These are phyloP conservation scores for Dolichopus griseipennis DNA, from an alignment of 2,888 invertebrate species.

Conservation along the genomic window DNA sequence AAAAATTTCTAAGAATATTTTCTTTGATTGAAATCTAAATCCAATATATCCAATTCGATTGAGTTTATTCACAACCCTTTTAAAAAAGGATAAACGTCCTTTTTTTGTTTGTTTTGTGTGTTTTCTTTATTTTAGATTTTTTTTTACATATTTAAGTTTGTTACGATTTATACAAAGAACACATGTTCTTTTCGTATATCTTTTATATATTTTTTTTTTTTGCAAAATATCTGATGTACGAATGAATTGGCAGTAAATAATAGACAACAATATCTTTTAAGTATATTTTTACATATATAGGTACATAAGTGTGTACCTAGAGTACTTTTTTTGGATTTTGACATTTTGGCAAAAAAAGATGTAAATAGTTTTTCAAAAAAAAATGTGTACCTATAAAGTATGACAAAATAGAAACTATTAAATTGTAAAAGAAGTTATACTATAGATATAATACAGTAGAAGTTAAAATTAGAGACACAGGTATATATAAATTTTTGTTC, in stretches of 20 bases:
- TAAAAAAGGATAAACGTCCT: neutral
- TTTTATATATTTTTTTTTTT: neutral
- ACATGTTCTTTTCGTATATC: neutral
- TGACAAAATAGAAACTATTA: too few species aligned
- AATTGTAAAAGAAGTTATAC: too few species aligned
- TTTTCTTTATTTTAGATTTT: neutral
- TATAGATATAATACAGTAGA: too few species aligned
- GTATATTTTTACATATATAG: neutral
- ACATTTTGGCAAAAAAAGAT: too few species aligned
- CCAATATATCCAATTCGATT: slow-evolving; percentile 4
- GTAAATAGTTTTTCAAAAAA: too few species aligned
- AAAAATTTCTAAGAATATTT: neutral
- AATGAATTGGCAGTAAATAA: neutral
- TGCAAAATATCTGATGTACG: neutral
- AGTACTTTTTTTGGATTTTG: too few species aligned
- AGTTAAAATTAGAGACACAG: too few species aligned
- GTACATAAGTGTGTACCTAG: too few species aligned
- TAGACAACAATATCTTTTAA: neutral
- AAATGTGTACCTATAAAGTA: too few species aligned
- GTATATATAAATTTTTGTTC: too few species aligned
- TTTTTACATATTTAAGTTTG: neutral
- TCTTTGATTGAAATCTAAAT: slow-evolving; percentile 6
- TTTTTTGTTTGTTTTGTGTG: too few species aligned
- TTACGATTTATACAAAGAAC: neutral
- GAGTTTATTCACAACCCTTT: neutral